These are phyloP conservation scores for Danio jaintianensis DNA, from an alignment of 2,797 vertebrate species.

Conservation along the genomic window DNA sequence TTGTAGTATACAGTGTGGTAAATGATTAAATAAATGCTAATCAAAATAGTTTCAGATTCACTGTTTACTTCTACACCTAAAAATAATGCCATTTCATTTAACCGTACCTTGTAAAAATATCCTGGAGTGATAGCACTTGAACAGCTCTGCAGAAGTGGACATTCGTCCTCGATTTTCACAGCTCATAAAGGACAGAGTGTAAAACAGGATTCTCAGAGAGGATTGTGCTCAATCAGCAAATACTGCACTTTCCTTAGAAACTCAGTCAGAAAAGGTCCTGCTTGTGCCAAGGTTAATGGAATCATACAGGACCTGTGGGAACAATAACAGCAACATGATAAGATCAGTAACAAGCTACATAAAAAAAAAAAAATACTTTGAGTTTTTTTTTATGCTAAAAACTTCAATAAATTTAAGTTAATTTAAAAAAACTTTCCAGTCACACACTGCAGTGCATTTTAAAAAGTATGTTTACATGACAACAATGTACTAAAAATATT, in stretches of 20 bases:
- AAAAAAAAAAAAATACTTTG: too few species aligned
- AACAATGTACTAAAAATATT: too few species aligned
- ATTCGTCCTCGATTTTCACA: neutral
- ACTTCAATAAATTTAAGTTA: neutral
- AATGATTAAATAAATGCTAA: too few species aligned
- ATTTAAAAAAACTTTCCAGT: neutral
- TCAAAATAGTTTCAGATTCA: too few species aligned
- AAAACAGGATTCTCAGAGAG: neutral
- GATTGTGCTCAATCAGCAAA: conserved; percentile 14
- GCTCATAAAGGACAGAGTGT: neutral
- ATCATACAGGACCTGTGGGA: neutral
- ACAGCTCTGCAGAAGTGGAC: neutral
- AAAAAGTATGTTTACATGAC: neutral
- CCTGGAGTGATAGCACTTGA: too few species aligned
- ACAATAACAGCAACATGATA: neutral
- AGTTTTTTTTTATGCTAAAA: too few species aligned
- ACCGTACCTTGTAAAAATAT: too few species aligned
- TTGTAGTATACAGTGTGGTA: too few species aligned
- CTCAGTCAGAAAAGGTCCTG: neutral
- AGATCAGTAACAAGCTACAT: neutral
- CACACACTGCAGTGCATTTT: neutral
- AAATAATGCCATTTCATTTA: too few species aligned
- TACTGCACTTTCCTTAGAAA: neutral
- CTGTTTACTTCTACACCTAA: too few species aligned
- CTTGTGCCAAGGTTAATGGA: conserved; percentile 15